Base-by-base conservation (phyloP, 2,888 invertebrate species). In the Cephus runcator region DNA sequence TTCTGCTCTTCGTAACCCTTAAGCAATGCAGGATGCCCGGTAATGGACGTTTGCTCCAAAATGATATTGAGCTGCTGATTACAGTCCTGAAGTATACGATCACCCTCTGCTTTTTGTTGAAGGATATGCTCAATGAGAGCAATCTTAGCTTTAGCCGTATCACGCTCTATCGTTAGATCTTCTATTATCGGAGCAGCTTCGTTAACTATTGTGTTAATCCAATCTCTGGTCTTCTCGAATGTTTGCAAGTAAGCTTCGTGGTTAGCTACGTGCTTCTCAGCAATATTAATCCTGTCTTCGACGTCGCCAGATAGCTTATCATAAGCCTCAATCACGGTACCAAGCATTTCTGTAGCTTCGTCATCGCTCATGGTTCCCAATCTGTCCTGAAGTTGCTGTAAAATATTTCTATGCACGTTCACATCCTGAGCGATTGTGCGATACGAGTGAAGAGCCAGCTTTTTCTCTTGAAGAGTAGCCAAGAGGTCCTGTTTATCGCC, bases 391-490 rank as follows among this genome's bases (percentile, higher is more conserved):
- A 98, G 92, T 86, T 97, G 97, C 83, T 96, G 94, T 35, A 98
- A 92, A 83, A 98, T 96, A 79, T 95, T 96, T 87, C 96, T 96
- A 88, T 98, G 97, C 71, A 97, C 93, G 73, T 94, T 95, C 12
- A 98, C 96, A 90, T 98, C 98, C 92, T 98, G 97, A 68, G 96
- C 93, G 69, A 97, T 93, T 0, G 95, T 94, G 90, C 96, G 96
- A 86, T 95, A 96, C 73, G 95, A 94, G 86, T 98, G 97, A 3
- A 98, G 92, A 69, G 96, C 96, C 34, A 96, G 94, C 92, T 98
- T 98, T 92, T 98, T 98, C 85, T 98, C 97, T 1, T 96, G 95
- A 75, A 98, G 92, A 0, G 96, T 96, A 1, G 97, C 94, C 86
- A 97, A 95, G 4, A 97, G 92, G 83, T 95, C 95, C 76, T 95